phyloP scores from a whole-genome alignment of 2,888 invertebrate species.

The Ochropacha duplaris region DNA sequence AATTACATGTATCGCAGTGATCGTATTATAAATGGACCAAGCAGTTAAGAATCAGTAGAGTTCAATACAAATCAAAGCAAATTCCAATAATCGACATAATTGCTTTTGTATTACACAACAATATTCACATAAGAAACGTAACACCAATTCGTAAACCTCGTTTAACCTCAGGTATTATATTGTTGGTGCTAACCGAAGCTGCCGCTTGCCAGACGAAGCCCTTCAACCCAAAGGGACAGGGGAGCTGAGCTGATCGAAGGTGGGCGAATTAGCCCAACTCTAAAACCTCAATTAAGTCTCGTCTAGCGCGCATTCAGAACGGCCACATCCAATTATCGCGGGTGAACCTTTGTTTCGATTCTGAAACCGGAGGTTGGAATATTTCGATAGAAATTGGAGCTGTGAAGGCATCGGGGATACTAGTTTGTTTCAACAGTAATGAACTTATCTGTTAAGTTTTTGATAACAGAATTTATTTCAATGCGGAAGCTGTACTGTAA shows the following conservation, averaged over 20 bases:
- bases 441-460: neutral
- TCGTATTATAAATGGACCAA: neutral
- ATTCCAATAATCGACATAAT: neutral
- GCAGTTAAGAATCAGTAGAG: neutral
- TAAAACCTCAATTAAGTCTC: constrained; percentile 83
- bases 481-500: too few species aligned
- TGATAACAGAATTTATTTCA: neutral
- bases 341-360: constrained; percentile 75
- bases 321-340: constrained; percentile 81
- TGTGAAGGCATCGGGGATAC: constrained; percentile 34
- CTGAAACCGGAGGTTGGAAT: constrained; percentile 44
- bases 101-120: neutral
- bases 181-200: constrained; percentile 51
- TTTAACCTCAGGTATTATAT: constrained; percentile 66
- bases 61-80: neutral
- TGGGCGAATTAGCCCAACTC: constrained; percentile 81
- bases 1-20: neutral
- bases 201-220: constrained; percentile 64
- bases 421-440: constrained; percentile 34
- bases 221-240: constrained; percentile 47
- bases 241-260: constrained; percentile 71
- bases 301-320: constrained; percentile 79
- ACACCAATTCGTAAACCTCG: constrained; percentile 58
- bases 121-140: constrained; percentile 42
- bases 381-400: constrained; percentile 50